Conservation (phyloP, 2,113 vertebrate genomes). For the Nansenia antarctica region DNA sequence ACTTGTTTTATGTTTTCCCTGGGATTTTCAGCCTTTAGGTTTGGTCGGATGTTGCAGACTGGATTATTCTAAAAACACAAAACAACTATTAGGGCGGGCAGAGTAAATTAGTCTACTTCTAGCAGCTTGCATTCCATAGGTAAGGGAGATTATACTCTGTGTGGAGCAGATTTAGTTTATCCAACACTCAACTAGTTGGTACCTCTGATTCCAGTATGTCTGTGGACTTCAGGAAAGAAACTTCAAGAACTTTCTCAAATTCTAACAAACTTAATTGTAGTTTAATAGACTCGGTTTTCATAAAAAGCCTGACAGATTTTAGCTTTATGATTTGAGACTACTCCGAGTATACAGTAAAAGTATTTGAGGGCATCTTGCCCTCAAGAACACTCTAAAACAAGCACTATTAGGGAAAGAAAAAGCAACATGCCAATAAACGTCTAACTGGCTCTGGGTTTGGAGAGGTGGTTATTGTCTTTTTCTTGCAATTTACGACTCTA, state of each 20-base stretch:
- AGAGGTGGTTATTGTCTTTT: slow-evolving; percentile 94
- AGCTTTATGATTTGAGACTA: not conserved
- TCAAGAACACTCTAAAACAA: slow-evolving; percentile 10
- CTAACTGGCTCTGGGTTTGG: slow-evolving; percentile 66
- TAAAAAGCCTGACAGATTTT: not conserved
- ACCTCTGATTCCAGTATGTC: not conserved
- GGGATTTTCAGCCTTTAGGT: slow-evolving; percentile 11
- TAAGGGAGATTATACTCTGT: slow-evolving; percentile 31
- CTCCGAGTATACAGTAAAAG: slow-evolving; percentile 4
- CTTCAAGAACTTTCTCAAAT: not conserved
- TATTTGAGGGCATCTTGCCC: not conserved
- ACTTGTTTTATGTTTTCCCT: slow-evolving; percentile 32
- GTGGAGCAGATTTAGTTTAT: not conserved
- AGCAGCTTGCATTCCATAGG: slow-evolving; percentile 8
- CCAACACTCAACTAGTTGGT: not conserved
- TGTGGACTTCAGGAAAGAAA: not conserved
- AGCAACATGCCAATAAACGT: slow-evolving; percentile 38
- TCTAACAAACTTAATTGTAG: not conserved
- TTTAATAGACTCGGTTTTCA: not conserved
- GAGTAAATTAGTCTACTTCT: slow-evolving; percentile 18
- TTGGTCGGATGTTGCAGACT: slow-evolving; percentile 23
- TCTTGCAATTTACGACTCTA: slow-evolving; percentile 98
- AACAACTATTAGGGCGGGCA: slow-evolving; percentile 18
- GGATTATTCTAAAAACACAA: slow-evolving; percentile 12
- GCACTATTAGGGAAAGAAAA: slow-evolving; percentile 42